Evolutionary conservation across 2,888 invertebrate species (phyloP).

Genomic region (Caenorhabditis imperialis): DNA sequence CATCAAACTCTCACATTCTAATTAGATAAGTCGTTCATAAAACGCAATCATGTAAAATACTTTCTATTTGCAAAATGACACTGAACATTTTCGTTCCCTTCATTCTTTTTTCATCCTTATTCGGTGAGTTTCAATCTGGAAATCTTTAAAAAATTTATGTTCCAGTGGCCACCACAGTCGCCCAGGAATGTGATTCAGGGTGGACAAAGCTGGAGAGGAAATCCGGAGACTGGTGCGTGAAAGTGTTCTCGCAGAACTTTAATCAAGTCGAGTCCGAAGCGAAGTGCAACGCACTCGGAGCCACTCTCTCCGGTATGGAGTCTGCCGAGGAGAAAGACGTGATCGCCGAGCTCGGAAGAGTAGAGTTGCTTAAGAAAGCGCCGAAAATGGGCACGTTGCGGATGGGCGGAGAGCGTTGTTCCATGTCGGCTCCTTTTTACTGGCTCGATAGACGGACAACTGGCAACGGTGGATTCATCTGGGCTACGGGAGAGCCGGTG

Average conservation of each 20-base stretch:
- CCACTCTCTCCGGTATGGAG: constrained; percentile 1
- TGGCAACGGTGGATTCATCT: not conserved
- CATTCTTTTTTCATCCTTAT: too few relatives aligned
- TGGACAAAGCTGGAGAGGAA: not conserved
- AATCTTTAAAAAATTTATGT: too few relatives aligned
- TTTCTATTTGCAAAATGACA: too few relatives aligned
- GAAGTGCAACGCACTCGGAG: constrained; percentile 1
- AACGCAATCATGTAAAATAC: too few relatives aligned
- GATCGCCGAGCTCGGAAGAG: not conserved
- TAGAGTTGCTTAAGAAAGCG: not conserved
- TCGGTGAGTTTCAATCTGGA: too few relatives aligned
- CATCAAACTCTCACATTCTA: too few relatives aligned
- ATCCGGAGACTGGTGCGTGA: constrained; percentile 1
- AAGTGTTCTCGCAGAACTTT: not conserved
- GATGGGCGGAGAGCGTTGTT: constrained; percentile 1
- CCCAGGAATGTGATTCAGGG: not conserved
- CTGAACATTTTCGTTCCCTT: too few relatives aligned
- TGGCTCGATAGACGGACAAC: constrained; percentile 2
- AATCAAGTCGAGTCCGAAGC: constrained; percentile 1
- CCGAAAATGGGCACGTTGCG: not conserved
- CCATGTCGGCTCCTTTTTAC: not conserved
- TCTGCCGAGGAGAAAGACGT: not conserved
- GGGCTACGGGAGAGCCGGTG: not conserved
- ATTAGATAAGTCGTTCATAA: too few relatives aligned
- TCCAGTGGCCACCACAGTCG: too few relatives aligned